Evolutionary conservation across 2,888 invertebrate species (phyloP), one percentile per base, ranked within the genome.

Genomic region (Bugulina stolonifera): DNA sequence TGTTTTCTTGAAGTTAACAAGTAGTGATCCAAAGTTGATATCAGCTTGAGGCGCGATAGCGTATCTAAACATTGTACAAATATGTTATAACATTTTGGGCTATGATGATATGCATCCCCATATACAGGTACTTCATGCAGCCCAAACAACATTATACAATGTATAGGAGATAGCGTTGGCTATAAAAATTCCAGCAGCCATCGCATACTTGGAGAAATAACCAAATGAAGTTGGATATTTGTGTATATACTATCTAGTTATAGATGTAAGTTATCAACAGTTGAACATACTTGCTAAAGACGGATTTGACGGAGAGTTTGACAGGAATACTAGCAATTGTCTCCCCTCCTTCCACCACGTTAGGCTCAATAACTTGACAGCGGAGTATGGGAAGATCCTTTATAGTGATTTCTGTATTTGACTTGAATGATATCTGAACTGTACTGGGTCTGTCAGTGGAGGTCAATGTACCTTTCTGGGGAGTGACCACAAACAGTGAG

Each of bases 271-370:
- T n/a, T n/a, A n/a, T n/a, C 43, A 5, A 64, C 14, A 64, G 14
- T 32, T 14, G 3, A 64, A 78, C 82, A 78, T 76, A 85, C 84
- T 83, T 85, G 81, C 81, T 82, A 76, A 81, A 84, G 57, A 84
- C 81, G 35, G 83, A 78, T 74, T 80, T 80, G 34, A 81, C 84
- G 18, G 83, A 82, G 5, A 85, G 78, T 76, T 83, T 83, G 75
- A 85, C 81, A n/a, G 85, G 85, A 54, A 85, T 84, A 73, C 80
- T 81, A 69, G 85, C 85, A 57, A 85, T 84, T 25, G 80, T 77
- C 75, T 83, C 82, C 2, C 82, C 83, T 29, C 79, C 79, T 22
- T 82, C 81, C 0, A 77, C 79, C 2, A 82, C 76, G 72, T 77
- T 80, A 22, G 83, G 82, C 73, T 84, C 85, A 35, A 83, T 82